Evolutionary conservation across 2,113 vertebrate species (phyloP).

Genomic region (Nettapus auritus): DNA sequence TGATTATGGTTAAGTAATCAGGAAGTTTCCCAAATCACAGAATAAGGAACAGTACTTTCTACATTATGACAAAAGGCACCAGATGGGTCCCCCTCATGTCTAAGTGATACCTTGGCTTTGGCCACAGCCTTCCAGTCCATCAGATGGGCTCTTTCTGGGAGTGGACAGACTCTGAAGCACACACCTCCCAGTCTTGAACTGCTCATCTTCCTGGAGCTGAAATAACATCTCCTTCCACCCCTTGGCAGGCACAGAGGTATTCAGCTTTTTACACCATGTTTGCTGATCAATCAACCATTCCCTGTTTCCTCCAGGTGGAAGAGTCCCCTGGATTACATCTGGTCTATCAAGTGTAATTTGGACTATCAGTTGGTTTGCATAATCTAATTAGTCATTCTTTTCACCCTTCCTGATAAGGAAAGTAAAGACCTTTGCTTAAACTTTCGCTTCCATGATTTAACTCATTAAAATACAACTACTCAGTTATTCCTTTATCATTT

Average conservation of each 20-base stretch:
- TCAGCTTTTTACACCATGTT: background rate
- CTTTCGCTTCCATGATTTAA: conserved; percentile 44
- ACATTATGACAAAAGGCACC: background rate
- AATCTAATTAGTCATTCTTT: conserved; percentile 59
- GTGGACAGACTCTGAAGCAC: background rate
- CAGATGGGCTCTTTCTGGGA: background rate
- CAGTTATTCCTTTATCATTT: background rate
- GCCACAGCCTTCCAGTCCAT: background rate
- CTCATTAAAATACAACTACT: conserved; percentile 15
- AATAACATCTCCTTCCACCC: background rate
- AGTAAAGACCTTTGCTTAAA: conserved; percentile 47
- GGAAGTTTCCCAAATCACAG: background rate
- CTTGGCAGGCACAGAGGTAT: background rate
- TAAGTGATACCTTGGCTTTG: background rate
- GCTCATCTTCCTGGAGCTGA: background rate
- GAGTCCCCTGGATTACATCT: conserved; percentile 2
- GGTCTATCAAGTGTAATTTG: conserved; percentile 22
- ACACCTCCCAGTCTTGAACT: background rate
- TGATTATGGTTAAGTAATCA: background rate
- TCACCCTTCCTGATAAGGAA: conserved; percentile 23
- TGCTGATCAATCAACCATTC: background rate
- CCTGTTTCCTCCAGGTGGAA: conserved; percentile 3
- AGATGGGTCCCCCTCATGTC: background rate
- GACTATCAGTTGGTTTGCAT: conserved; percentile 35
- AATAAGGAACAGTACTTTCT: background rate